Conservation (phyloP, 2,797 vertebrate species). For the Etheostoma perlongum region DNA sequence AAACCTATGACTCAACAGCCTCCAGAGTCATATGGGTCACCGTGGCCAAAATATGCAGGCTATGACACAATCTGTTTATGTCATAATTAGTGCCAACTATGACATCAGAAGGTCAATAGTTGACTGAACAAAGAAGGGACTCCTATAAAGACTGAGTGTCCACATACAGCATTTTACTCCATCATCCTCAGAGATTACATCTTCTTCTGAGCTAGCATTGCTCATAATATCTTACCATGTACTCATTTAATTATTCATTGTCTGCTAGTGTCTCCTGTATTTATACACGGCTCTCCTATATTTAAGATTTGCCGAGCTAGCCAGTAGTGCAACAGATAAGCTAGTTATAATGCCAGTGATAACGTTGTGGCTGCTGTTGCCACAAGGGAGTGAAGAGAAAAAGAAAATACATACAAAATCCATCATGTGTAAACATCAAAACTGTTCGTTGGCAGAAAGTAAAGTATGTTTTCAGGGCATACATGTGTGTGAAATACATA, state of each 20-base stretch:
- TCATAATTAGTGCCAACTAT: slow-evolving; percentile 60
- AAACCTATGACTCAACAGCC: slow-evolving; percentile 45
- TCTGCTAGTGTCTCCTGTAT: slow-evolving; percentile 31
- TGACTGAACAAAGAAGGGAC: neutral
- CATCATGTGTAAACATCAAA: no score
- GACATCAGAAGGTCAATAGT: slow-evolving; percentile 51
- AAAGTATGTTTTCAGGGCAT: no score
- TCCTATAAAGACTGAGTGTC: slow-evolving; percentile 1
- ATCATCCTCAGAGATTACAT: slow-evolving; percentile 23
- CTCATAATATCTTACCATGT: slow-evolving; percentile 33
- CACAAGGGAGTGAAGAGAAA: no score
- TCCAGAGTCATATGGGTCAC: slow-evolving; percentile 35
- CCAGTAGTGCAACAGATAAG: slow-evolving; percentile 39
- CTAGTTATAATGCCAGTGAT: slow-evolving; percentile 32
- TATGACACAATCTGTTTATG: slow-evolving; percentile 66
- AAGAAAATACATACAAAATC: no score
- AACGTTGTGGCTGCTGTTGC: neutral
- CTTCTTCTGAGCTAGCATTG: slow-evolving; percentile 19
- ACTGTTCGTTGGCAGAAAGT: no score
- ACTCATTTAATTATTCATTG: slow-evolving; percentile 52
- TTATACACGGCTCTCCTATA: no score
- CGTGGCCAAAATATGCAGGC: slow-evolving; percentile 39
- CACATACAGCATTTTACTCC: slow-evolving; percentile 7
- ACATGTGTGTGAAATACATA: no score
- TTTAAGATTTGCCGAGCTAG: neutral